These are phyloP conservation scores for Trissolcus japonicus DNA, from an alignment of 2,888 invertebrate species.

Conservation along the genomic window DNA sequence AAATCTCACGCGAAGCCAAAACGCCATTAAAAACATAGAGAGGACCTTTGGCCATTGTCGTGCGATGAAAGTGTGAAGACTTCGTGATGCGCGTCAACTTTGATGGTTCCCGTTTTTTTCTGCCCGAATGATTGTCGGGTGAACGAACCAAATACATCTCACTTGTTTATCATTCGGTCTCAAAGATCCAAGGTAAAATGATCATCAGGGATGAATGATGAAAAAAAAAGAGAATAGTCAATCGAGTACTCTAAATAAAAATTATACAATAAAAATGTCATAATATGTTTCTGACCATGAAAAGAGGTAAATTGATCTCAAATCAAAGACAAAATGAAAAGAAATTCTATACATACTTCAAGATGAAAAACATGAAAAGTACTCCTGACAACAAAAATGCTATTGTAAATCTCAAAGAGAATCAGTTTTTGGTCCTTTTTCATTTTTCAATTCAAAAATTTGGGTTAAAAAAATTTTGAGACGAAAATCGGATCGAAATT, in stretches of 20 bases:
- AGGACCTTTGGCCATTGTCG: constrained; percentile 19
- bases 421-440: too few species aligned
- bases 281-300: neutral
- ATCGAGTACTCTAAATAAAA: neutral
- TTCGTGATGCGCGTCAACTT: constrained; percentile 7
- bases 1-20: constrained; percentile 13
- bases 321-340: neutral
- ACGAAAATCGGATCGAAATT: too few species aligned
- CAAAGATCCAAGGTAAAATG: constrained; percentile 22
- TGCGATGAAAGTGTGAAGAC: constrained; percentile 21
- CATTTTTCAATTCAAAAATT: too few species aligned
- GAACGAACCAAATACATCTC: constrained; percentile 37
- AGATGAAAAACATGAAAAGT: too few species aligned
- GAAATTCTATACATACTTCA: neutral
- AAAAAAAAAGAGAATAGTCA: constrained; percentile 1
- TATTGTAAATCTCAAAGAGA: too few species aligned
- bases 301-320: neutral
- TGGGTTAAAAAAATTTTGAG: too few species aligned
- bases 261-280: neutral
- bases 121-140: constrained; percentile 31
- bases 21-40: constrained; percentile 16
- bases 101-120: constrained; percentile 18
- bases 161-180: constrained; percentile 18
- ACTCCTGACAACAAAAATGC: too few species aligned
- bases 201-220: constrained; percentile 5